Base-by-base conservation (phyloP, 64 coral and sea anemone species). In the Exaiptasia diaphana region DNA sequence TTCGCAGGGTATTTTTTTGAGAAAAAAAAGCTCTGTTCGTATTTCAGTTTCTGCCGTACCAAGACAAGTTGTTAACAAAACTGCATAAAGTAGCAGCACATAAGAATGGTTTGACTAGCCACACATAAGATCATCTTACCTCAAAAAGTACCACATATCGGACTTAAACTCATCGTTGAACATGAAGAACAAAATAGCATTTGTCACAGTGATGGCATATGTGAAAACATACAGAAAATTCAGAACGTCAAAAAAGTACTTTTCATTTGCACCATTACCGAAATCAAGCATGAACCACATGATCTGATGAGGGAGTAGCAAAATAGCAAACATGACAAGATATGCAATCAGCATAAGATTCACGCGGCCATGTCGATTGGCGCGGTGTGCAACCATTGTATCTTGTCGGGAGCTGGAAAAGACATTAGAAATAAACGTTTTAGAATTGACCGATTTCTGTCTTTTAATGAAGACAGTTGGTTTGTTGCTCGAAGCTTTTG, bases 221-320 rank as follows among this genome's bases (percentile, higher is more conserved):
- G 83, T 93, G 34, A 93, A 59, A 10, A 87, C 74, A 49, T 82
- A 71, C 22, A 93, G n/a, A 11, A 93, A 46, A 17, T 87, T 76
- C 3, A 53, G 21, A 0, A 41, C 26, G 24, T 86, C 79, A 2
- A 3, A 5, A 35, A 93, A 93, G 77, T 93, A 80, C 8, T 61
- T 54, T 61, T 82, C 82, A 3, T 73, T 53, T 30, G 43, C 59
- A 5, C 83, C 90, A 0, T 31, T 14, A 3, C 33, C 52, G 48
- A 93, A 93, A 28, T 87, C 83, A 34, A 76, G 39, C 15, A 93
- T 43, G 13, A 93, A 56, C 90, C 77, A 93, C 83, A 93, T 87
- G 68, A 93, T 93, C 48, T 87, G 90, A 25, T 87, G 83, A 6
- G 90, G 90, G 2, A 93, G 57, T 5, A 93, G 7, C 7, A 93